Base-by-base conservation (phyloP, 2,113 vertebrate species). In the Lophura nycthemera region DNA sequence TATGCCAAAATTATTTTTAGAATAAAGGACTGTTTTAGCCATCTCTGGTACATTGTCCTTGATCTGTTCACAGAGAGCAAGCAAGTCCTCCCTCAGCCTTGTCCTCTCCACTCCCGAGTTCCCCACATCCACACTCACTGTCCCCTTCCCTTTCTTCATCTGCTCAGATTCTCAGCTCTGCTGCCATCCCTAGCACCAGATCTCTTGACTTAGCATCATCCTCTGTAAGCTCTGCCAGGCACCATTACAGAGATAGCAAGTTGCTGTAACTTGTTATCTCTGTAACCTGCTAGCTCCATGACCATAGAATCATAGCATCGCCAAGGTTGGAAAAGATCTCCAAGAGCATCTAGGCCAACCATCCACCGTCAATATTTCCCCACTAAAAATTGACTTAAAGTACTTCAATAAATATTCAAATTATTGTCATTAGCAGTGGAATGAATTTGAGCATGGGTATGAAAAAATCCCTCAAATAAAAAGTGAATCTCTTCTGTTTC, bases 191-290 rank as follows among this genome's bases (percentile, higher is more conserved):
- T 8, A 22, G 29, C 36, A 27, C 13, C 2, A 64, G 20, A 16
- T 57, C 74, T 57, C 4, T 22, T 1, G 22, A 11, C 10, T 85
- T 59, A 50, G 5, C 24, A 13, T 30, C 74, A 22, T 45, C 29
- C 32, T 21, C 61, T 38, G 3, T 5, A 40, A 16, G 2, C n/a
- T 25, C n/a, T 27, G 10, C 12, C 7, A 52, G 64, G 11, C 17
- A 42, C 4, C 5, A 1, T 30, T 52, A 32, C 8, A n/a, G 3
- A 13, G 5, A 10, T 1, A 47, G 10, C 11, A 52, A 11, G 40
- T 38, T 56, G 54, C 40, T 13, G 48, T 50, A 50, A 24, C 11
- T 50, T 50, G 48, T 50, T 50, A 12, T 50, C 48, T 50, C 48
- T 50, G 48, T 22, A 24, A 22, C 48, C 22, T 50, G 48, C 48